Evolutionary conservation across 2,113 vertebrate genomes (phyloP).

Genomic region (Tauraco erythrolophus): DNA sequence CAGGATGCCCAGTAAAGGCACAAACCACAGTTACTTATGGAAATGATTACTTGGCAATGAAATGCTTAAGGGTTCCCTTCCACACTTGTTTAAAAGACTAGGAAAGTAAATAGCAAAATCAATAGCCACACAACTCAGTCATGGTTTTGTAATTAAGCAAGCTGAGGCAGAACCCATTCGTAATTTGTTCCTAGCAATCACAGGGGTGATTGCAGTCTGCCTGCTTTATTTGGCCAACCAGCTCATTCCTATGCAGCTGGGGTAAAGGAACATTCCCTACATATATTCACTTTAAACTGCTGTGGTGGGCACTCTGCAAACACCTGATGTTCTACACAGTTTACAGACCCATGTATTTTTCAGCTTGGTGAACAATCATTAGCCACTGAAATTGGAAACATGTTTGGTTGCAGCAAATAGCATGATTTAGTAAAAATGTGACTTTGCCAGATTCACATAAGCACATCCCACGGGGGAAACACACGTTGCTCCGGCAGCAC

Average conservation of each 20-base stretch:
- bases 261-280: background rate
- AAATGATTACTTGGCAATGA: background rate
- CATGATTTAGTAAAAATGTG: rapidly evolving
- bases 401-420: background rate
- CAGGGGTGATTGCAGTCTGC: background rate
- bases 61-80: background rate
- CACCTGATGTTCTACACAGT: background rate
- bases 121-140: background rate
- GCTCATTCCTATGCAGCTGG: background rate
- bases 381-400: background rate
- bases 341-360: background rate
- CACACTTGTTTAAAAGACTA: background rate
- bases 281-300: background rate
- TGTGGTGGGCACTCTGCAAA: background rate
- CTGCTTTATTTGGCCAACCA: background rate
- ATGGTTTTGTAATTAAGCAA: background rate
- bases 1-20: background rate
- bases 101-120: background rate
- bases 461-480: background rate
- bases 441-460: background rate
- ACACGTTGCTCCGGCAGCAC: rapidly evolving
- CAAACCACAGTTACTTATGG: background rate
- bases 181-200: background rate
- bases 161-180: background rate
- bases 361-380: background rate